phyloP scores from a whole-genome alignment of 2,888 invertebrate species.

The Boloria euphrosyne region DNA sequence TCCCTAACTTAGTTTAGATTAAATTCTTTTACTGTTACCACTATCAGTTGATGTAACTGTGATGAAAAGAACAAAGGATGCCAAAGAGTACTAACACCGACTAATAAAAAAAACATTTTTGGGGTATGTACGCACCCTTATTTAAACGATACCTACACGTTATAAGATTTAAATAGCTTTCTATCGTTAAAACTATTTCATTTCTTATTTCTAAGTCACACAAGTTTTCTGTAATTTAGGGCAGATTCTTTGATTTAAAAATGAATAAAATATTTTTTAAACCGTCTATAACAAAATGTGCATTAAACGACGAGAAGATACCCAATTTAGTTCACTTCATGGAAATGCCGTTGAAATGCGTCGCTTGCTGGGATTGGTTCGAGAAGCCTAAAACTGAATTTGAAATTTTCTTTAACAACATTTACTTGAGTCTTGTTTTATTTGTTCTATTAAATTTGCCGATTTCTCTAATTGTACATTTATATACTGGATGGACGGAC shows the following conservation, averaged over 20 bases:
- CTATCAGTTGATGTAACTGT: too few species aligned
- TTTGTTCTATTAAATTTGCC: constrained; percentile 54
- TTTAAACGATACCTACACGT: too few species aligned
- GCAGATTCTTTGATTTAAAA: background rate
- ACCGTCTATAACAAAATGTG: constrained; percentile 29
- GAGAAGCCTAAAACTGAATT: constrained; percentile 46
- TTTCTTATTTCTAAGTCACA: too few species aligned
- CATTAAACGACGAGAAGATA: constrained; percentile 44
- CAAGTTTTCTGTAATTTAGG: too few species aligned
- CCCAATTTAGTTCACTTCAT: constrained; percentile 58
- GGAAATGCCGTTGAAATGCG: constrained; percentile 58
- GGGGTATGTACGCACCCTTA: too few species aligned
- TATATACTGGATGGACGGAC: constrained; percentile 63
- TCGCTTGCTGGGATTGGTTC: constrained; percentile 69
- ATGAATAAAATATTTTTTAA: constrained; percentile 16
- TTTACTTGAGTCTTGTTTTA: constrained; percentile 59
- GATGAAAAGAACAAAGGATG: too few species aligned
- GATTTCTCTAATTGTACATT: constrained; percentile 52
- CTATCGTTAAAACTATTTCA: too few species aligned
- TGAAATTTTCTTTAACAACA: constrained; percentile 54
- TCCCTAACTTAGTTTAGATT: too few species aligned
- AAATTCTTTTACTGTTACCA: too few species aligned
- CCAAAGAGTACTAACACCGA: too few species aligned
- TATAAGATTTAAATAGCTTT: too few species aligned
- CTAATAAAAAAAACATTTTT: too few species aligned